Percentiles rank a stretch among this genome's conserved stretches.
Evolutionary conservation across 2,888 invertebrate species (phyloP).

Genomic region (Pyrgus malvae): DNA sequence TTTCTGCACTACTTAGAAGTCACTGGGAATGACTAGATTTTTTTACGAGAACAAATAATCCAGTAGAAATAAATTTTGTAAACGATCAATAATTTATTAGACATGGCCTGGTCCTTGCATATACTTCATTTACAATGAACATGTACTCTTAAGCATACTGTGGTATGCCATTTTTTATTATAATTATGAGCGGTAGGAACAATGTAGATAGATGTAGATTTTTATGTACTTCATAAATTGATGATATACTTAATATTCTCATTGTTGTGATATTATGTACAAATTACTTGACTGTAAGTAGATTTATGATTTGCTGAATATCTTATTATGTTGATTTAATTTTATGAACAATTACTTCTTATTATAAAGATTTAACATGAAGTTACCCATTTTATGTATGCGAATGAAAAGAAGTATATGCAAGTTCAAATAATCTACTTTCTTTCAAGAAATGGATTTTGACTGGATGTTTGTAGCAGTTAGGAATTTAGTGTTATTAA

Average conservation of each 20-base stretch:
- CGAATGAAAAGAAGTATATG: constrained; percentile 59
- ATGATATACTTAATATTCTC: constrained; percentile 53
- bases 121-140: constrained; percentile 52
- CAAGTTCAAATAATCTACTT: constrained; percentile 63
- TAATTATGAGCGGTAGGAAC: constrained; percentile 11
- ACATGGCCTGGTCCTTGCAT: constrained; percentile 63
- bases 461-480: constrained; percentile 59
- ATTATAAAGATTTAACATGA: constrained; percentile 30
- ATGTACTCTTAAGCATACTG: constrained; percentile 24
- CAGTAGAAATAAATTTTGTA: constrained; percentile 39
- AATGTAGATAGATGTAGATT: constrained; percentile 8
- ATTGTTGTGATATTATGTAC: constrained; percentile 78
- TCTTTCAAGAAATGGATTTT: constrained; percentile 60
- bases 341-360: constrained; percentile 24
- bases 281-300: constrained; percentile 45
- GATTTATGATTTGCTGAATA: constrained; percentile 24
- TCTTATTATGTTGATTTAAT: constrained; percentile 24
- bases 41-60: constrained; percentile 24
- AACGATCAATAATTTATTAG: constrained; percentile 44
- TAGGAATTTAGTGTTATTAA: constrained; percentile 65
- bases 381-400: constrained; percentile 47
- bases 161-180: constrained; percentile 28
- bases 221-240: constrained; percentile 8
- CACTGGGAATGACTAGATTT: constrained; percentile 11
- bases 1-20: constrained; percentile 18